A percentile compares a stretch with the other conserved stretches of the same genome.
phyloP scores from a whole-genome alignment of 1,140 invertebrate genomes.

The Eriocheir sinensis region DNA sequence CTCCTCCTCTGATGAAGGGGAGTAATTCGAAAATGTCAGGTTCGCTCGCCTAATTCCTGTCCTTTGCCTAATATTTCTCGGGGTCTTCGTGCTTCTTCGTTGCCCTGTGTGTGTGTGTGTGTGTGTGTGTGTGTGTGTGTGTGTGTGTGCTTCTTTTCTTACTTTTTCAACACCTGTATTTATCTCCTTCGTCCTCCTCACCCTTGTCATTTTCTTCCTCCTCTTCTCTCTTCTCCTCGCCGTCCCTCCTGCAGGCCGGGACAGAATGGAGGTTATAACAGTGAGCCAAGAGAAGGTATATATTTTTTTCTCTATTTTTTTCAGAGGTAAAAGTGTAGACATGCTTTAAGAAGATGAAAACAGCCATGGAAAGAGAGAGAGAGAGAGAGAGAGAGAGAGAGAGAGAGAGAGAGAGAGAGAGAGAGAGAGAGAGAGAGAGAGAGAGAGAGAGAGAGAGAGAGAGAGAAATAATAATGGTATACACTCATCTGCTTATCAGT shows the following conservation, averaged over 20 bases:
- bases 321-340: no score
- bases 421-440: neutral
- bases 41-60: neutral
- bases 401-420: neutral
- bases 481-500: no score
- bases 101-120: no score
- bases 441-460: neutral
- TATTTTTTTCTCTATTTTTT: no score
- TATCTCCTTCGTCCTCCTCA: neutral
- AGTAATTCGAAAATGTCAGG: neutral
- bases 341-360: neutral
- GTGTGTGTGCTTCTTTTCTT: no score
- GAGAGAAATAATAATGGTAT: neutral
- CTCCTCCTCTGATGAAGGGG: constrained; percentile 20
- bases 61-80: neutral
- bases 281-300: neutral
- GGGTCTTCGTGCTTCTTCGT: no score
- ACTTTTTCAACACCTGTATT: no score
- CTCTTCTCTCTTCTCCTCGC: neutral
- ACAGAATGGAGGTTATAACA: neutral
- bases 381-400: neutral
- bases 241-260: neutral
- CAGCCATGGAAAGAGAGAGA: neutral
- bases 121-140: no score
- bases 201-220: neutral